Evolutionary conservation across 2,888 invertebrate species (phyloP).

Genomic region (Ennomos quercinarius): DNA sequence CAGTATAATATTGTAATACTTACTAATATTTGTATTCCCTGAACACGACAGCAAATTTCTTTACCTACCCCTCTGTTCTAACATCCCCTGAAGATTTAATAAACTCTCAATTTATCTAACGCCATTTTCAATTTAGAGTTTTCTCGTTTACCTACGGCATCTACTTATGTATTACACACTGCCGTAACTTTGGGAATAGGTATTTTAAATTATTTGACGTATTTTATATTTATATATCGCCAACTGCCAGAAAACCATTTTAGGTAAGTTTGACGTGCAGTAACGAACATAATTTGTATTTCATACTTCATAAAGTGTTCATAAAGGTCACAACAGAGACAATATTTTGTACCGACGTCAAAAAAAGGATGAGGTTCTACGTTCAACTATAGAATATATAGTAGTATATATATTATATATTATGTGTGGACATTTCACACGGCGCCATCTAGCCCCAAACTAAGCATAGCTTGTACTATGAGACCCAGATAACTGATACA

Average conservation of each 20-base stretch:
- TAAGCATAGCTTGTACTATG: no score
- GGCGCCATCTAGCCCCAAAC: no score
- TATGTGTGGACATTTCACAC: no score
- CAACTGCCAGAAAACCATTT: not conserved
- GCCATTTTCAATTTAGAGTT: slow-evolving; percentile 31
- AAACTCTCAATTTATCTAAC: slow-evolving; percentile 32
- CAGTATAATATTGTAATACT: not conserved
- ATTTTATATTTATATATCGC: not conserved
- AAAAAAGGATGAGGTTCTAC: no score
- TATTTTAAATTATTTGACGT: not conserved
- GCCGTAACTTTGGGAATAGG: slow-evolving; percentile 71
- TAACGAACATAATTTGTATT: no score
- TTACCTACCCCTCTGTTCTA: not conserved
- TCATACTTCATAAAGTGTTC: no score
- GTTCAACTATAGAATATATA: no score
- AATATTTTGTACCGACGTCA: no score
- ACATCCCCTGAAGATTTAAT: slow-evolving; percentile 29
- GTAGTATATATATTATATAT: no score
- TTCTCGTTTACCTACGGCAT: slow-evolving; percentile 27
- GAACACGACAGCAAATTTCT: slow-evolving; percentile 6
- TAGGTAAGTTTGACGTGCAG: no score
- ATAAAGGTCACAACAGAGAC: no score
- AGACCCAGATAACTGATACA: no score
- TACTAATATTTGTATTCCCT: slow-evolving; percentile 3
- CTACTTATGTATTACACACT: slow-evolving; percentile 16